These are phyloP conservation scores for Carposina sasakii DNA, from an alignment of 1,140 invertebrate genomes.

Conservation along the genomic window DNA sequence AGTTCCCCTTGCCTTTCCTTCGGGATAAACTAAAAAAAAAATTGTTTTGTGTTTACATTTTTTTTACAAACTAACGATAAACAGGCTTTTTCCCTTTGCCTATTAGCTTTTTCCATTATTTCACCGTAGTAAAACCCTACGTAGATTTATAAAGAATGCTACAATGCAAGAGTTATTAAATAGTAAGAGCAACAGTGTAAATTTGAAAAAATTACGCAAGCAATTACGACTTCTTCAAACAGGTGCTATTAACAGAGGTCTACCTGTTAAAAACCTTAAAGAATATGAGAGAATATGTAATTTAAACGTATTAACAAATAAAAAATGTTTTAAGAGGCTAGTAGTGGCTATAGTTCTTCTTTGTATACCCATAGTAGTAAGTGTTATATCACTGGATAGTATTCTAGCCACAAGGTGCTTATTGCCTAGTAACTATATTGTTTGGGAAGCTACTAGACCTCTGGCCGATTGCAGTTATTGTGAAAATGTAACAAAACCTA, in stretches of 20 bases:
- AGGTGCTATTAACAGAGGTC: constrained; percentile 39
- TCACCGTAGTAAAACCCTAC: too few relatives aligned
- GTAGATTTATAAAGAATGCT: too few relatives aligned
- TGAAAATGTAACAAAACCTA: constrained; percentile 74
- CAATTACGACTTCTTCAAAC: constrained; percentile 39
- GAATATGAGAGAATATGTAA: constrained; percentile 41
- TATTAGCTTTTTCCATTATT: too few relatives aligned
- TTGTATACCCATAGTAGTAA: constrained; percentile 36
- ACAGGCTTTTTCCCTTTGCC: too few relatives aligned
- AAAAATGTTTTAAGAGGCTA: constrained; percentile 21
- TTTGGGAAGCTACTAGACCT: constrained; percentile 89
- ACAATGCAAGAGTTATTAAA: constrained; percentile 37
- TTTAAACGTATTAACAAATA: constrained; percentile 24
- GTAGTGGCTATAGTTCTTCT: constrained; percentile 26
- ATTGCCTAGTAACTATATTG: constrained; percentile 85
- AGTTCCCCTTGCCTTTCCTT: too few relatives aligned
- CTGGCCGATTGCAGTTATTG: constrained; percentile 87
- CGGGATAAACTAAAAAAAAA: too few relatives aligned
- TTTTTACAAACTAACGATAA: too few relatives aligned
- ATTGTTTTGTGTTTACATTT: too few relatives aligned
- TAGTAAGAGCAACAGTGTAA: constrained; percentile 33
- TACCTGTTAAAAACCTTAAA: constrained; percentile 31
- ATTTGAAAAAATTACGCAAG: constrained; percentile 25
- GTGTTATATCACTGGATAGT: constrained; percentile 34
- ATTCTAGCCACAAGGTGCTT: constrained; percentile 78